A percentile compares a stretch with the other conserved stretches of the same genome.
These are phyloP conservation scores for Leptobrachium leishanense DNA, from an alignment of 2,113 vertebrate species.

Conservation along the genomic window DNA sequence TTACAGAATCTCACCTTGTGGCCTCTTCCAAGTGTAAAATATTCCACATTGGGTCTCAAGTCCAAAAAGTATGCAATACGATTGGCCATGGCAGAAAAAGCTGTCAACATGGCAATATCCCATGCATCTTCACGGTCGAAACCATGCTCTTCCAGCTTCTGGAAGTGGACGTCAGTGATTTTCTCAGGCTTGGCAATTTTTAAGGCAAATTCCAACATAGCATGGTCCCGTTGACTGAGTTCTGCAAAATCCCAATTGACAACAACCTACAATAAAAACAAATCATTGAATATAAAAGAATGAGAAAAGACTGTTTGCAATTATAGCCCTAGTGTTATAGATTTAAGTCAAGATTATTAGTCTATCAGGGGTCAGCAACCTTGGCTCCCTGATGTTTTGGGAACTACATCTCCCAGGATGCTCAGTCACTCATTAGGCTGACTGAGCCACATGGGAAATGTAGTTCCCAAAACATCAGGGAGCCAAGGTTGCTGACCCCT, in stretches of 20 bases:
- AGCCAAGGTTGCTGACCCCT: no score
- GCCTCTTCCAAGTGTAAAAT: constrained; percentile 74
- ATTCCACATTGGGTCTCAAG: constrained; percentile 78
- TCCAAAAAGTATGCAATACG: constrained; percentile 72
- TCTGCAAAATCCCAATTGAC: constrained; percentile 77
- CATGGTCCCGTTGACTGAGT: constrained; percentile 65
- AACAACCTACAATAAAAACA: constrained; percentile 63
- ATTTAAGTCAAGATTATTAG: no score
- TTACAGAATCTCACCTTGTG: constrained; percentile 53
- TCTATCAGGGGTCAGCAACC: no score
- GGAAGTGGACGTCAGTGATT: constrained; percentile 76
- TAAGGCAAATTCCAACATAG: constrained; percentile 82
- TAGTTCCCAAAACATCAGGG: no score
- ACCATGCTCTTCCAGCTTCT: constrained; percentile 69
- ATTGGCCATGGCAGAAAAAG: constrained; percentile 83
- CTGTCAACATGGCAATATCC: constrained; percentile 77
- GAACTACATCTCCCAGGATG: no score
- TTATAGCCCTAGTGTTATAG: no score
- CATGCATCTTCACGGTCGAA: constrained; percentile 80
- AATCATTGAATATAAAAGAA: no score
- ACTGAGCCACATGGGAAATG: no score
- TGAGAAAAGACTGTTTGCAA: no score
- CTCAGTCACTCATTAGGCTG: no score
- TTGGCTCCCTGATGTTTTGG: no score
- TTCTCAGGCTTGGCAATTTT: constrained; percentile 71